Evolutionary conservation across 2,888 invertebrate genomes (phyloP).

Genomic region (Lochmaea crataegi): DNA sequence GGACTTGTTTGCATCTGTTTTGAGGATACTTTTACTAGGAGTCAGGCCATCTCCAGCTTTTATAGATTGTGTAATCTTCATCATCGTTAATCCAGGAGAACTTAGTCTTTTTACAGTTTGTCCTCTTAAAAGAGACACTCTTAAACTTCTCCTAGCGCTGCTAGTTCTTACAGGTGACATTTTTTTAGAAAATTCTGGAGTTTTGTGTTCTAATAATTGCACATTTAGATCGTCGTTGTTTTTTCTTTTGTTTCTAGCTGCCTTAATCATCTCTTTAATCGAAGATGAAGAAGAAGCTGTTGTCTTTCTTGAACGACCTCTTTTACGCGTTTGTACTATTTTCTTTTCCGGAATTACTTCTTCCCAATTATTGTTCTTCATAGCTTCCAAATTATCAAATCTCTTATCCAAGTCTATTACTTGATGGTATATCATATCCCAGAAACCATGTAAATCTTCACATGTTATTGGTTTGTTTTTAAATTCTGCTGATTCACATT

Average conservation of each 20-base stretch:
- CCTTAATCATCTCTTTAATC: constrained; percentile 55
- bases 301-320: constrained; percentile 39
- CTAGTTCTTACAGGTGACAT: background rate
- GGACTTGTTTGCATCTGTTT: constrained; percentile 46
- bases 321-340: constrained; percentile 33
- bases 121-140: constrained; percentile 34
- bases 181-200: constrained; percentile 3
- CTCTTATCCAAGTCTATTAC: constrained; percentile 74
- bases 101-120: constrained; percentile 34
- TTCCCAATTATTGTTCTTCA: constrained; percentile 67
- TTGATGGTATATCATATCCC: constrained; percentile 88
- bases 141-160: constrained; percentile 38
- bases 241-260: constrained; percentile 49
- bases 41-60: constrained; percentile 50
- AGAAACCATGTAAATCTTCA: constrained; percentile 86
- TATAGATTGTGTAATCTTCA: constrained; percentile 53
- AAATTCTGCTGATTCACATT: constrained; percentile 64
- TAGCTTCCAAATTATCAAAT: constrained; percentile 68
- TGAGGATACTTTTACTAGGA: constrained; percentile 54
- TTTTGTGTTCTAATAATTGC: constrained; percentile 11
- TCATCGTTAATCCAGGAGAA: constrained; percentile 55
- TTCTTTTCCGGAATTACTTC: constrained; percentile 63
- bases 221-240: constrained; percentile 25
- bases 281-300: constrained; percentile 44
- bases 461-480: constrained; percentile 70